phyloP scores from a whole-genome alignment of 1,140 invertebrate genomes.

The Drosophila novamexicana region DNA sequence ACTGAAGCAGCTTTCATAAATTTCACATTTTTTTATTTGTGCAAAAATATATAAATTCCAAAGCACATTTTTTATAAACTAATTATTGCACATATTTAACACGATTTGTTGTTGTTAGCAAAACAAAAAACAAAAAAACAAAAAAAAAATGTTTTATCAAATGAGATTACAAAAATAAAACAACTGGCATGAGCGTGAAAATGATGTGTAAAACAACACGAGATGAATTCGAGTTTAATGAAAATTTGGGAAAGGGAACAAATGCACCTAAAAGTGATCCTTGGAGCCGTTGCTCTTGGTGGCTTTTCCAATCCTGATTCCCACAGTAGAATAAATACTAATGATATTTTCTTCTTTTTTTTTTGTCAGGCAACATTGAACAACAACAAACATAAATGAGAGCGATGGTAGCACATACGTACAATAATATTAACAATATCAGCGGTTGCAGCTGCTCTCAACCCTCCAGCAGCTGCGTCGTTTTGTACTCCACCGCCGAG shows the following conservation, averaged over 20 bases:
- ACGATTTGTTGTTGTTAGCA: slow-evolving; percentile 48
- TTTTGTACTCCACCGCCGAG: slow-evolving; percentile 76
- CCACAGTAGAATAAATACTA: slow-evolving; percentile 51
- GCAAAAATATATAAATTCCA: slow-evolving; percentile 54
- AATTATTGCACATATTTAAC: slow-evolving; percentile 65
- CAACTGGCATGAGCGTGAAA: slow-evolving; percentile 21
- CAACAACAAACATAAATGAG: slow-evolving; percentile 27
- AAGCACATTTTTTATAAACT: slow-evolving; percentile 57
- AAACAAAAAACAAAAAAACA: slow-evolving; percentile 18
- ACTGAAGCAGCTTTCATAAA: neutral
- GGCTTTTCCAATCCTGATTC: neutral
- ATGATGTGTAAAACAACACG: slow-evolving; percentile 14
- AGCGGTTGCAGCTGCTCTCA: slow-evolving; percentile 18
- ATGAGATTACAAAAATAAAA: slow-evolving; percentile 30
- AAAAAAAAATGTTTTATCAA: slow-evolving; percentile 29
- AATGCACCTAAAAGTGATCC: neutral
- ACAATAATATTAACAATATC: slow-evolving; percentile 41
- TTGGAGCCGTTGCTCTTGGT: neutral
- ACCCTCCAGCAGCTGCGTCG: slow-evolving; percentile 73
- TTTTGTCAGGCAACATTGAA: neutral
- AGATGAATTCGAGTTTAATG: slow-evolving; percentile 29
- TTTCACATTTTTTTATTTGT: slow-evolving; percentile 59
- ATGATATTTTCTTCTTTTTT: slow-evolving; percentile 23
- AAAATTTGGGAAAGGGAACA: slow-evolving; percentile 6
- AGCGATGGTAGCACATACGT: slow-evolving; percentile 12